Evolutionary conservation across 2,113 vertebrate species (phyloP), one percentile per base, ranked within the genome.

Genomic region (Alosa alosa): DNA sequence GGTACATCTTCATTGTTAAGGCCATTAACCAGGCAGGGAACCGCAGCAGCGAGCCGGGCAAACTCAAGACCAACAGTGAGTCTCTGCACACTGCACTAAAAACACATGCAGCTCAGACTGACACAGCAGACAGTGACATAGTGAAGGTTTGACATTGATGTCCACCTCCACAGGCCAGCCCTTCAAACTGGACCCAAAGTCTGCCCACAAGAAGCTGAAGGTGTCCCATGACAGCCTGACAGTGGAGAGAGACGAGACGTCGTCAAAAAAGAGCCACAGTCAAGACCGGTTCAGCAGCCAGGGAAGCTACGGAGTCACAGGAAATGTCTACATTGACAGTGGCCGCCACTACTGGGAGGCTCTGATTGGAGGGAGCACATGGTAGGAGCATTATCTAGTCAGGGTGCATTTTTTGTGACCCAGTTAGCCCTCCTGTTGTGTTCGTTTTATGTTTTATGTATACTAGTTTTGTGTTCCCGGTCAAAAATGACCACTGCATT

Each of bases 331-430:
- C 93, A 98, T 99, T 3, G 98, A 99, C 94, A 99, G 97, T 0
- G 98, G 98, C 20, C 95, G 98, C 22, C 98, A 99, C 89, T 99
- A 99, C 92, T 99, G 98, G 98, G 98, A 99, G 90, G 96, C 97
- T 86, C 96, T 99, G 90, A 99, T 99, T 85, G 98, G 97, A 0
- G 98, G 98, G 87, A 99, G 98, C 92, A 99, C 98, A 0, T 99
- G 98, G 98, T 99, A 96, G 25, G 31, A 78, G 31, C 36, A 9
- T 31, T 31, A 1, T 75, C 25, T 75, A 39, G 25, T 10, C 10
- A 39, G 25, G 25, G 13, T 39, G 31, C 20, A 64, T 31, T 31
- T 47, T 57, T 57, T 57, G 15, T 20, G 52, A 15, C 68, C 31
- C 3, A 72, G 9, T 72, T 11, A 75, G 31, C 1, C 31, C 31